Evolutionary conservation across 2,888 invertebrate genomes (phyloP).

Genomic region (Phengaris arion): DNA sequence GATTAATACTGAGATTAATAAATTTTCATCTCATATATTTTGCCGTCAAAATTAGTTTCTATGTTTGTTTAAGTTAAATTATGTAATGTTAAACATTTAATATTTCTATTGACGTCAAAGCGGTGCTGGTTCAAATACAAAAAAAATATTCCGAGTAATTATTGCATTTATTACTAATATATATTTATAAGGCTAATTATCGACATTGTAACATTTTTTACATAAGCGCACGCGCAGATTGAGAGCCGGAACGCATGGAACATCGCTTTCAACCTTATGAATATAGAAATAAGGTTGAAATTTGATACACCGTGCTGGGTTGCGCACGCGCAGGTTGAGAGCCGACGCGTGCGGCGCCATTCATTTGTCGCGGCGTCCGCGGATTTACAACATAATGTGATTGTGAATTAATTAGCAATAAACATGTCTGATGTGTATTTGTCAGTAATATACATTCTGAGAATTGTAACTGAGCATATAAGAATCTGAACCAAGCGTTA

Average conservation of each 20-base stretch:
- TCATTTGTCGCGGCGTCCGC: conserved; percentile 22
- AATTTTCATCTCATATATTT: no score
- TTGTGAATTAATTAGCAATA: conserved; percentile 16
- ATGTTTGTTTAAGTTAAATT: no score
- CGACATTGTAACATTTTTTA: conserved; percentile 19
- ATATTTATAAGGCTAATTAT: conserved; percentile 10
- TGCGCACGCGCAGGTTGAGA: neutral
- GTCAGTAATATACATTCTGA: conserved; percentile 6
- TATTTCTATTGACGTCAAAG: neutral
- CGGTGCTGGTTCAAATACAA: neutral
- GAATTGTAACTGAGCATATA: neutral
- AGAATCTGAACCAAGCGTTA: neutral
- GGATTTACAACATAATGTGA: conserved; percentile 21
- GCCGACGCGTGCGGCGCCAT: conserved; percentile 22
- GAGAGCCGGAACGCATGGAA: no score
- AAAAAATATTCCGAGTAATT: neutral
- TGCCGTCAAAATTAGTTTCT: no score
- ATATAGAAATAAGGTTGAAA: neutral
- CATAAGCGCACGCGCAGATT: conserved; percentile 14
- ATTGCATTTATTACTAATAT: conserved; percentile 5
- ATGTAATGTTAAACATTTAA: neutral
- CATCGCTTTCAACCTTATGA: neutral
- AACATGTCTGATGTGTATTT: conserved; percentile 11
- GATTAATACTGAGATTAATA: no score
- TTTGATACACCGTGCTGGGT: neutral